Percentiles rank a stretch among this genome's conserved stretches.
phyloP scores from a whole-genome alignment of 2,797 vertebrate species.

The Acropternis orthonyx region DNA sequence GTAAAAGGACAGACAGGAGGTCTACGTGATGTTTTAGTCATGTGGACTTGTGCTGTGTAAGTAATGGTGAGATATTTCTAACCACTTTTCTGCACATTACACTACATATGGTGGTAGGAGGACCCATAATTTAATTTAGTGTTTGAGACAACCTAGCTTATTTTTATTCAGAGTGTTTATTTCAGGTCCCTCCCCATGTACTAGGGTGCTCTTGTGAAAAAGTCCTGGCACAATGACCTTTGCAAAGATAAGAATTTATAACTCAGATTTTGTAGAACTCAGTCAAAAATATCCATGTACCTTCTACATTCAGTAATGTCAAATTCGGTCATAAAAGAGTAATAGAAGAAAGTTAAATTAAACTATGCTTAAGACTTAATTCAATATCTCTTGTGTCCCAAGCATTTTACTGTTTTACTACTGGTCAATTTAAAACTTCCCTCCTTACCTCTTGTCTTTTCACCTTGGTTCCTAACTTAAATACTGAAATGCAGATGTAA shows the following conservation, averaged over 20 bases:
- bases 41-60: neutral
- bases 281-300: neutral
- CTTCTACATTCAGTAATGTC: neutral
- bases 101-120: neutral
- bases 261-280: neutral
- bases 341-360: neutral
- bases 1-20: neutral
- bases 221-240: neutral
- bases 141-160: neutral
- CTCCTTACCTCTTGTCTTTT: neutral
- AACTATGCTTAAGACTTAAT: neutral
- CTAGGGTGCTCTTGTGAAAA: neutral
- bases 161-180: neutral
- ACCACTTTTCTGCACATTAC: neutral
- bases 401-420: neutral
- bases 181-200: neutral
- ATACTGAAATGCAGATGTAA: neutral
- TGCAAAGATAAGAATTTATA: neutral
- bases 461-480: neutral
- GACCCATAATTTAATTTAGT: neutral
- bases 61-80: neutral
- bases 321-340: conserved; percentile 5
- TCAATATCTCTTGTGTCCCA: neutral
- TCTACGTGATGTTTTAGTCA: neutral
- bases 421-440: neutral